A percentile compares a stretch with the other conserved stretches of the same genome.
These are phyloP conservation scores for Parotocinclus haroldoi DNA, from an alignment of 2,797 vertebrate genomes.

Conservation along the genomic window DNA sequence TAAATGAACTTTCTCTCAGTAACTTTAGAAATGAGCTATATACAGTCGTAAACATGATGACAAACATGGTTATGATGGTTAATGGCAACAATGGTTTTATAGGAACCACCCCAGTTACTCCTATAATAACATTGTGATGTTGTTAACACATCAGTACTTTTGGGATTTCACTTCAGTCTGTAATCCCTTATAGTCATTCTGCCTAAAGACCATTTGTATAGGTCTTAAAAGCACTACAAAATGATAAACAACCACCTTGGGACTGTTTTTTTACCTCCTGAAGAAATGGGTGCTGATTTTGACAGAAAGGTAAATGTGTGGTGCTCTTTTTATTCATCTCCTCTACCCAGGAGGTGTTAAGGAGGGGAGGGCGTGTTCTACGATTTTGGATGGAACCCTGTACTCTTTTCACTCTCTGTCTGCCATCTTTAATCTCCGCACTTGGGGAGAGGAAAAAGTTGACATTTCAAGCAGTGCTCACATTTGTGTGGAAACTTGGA, in stretches of 20 bases:
- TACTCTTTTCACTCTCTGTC: constrained; percentile 30
- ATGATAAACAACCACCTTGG: constrained; percentile 24
- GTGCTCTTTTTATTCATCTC: constrained; percentile 37
- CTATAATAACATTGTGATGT: constrained; percentile 2
- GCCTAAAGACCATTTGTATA: constrained; percentile 21
- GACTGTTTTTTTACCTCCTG: constrained; percentile 33
- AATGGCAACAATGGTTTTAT: not conserved
- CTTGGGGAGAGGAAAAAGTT: constrained; percentile 46
- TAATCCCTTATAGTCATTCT: constrained; percentile 23
- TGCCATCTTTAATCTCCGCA: constrained; percentile 39
- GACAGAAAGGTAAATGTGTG: constrained; percentile 32
- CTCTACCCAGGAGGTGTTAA: constrained; percentile 13
- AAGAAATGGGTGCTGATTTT: constrained; percentile 31
- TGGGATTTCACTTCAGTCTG: constrained; percentile 1
- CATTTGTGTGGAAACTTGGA: constrained; percentile 51
- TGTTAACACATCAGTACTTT: constrained; percentile 7
- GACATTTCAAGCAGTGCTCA: constrained; percentile 47
- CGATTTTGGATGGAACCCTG: constrained; percentile 27
- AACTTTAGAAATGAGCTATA: no score
- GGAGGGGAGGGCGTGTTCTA: constrained; percentile 28
- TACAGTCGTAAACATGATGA: constrained; percentile 2
- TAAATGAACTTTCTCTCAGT: no score
- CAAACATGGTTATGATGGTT: not conserved
- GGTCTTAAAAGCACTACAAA: constrained; percentile 11
- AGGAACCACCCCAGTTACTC: constrained; percentile 26